Evolutionary conservation across 1,140 invertebrate genomes (phyloP).

Genomic region (Fopius arisanus): DNA sequence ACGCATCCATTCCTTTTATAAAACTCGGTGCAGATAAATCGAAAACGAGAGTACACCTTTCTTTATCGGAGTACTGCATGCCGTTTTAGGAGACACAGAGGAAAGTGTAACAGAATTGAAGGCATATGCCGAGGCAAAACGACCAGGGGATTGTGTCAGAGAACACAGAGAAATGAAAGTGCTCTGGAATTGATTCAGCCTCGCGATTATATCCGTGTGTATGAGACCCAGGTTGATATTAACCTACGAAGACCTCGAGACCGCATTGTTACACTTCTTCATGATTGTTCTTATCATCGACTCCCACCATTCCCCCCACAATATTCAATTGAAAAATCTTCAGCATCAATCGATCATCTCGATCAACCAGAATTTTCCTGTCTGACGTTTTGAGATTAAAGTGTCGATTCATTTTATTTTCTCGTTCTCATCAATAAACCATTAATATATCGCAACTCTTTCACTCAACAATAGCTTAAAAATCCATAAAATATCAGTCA

Average conservation of each 20-base stretch:
- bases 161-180: conserved; percentile 60
- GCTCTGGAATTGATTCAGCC: conserved; percentile 40
- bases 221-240: conserved; percentile 29
- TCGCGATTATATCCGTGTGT: conserved; percentile 33
- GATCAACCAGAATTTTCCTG: too few relatives aligned
- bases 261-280: conserved; percentile 19
- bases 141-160: conserved; percentile 51
- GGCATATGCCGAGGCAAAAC: conserved; percentile 2
- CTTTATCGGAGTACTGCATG: not conserved
- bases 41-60: conserved; percentile 55
- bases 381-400: too few relatives aligned
- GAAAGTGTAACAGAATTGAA: conserved; percentile 12
- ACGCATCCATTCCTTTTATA: conserved; percentile 16
- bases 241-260: conserved; percentile 7
- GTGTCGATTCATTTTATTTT: too few relatives aligned
- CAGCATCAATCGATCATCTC: too few relatives aligned
- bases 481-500: too few relatives aligned
- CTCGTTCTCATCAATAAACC: too few relatives aligned
- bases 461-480: too few relatives aligned
- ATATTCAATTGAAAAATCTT: not conserved
- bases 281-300: conserved; percentile 3
- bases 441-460: too few relatives aligned
- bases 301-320: not conserved
- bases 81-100: conserved; percentile 17
- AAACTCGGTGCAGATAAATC: conserved; percentile 35